Evolutionary conservation across 2,113 vertebrate genomes (phyloP).

Genomic region (Crocuta crocuta): DNA sequence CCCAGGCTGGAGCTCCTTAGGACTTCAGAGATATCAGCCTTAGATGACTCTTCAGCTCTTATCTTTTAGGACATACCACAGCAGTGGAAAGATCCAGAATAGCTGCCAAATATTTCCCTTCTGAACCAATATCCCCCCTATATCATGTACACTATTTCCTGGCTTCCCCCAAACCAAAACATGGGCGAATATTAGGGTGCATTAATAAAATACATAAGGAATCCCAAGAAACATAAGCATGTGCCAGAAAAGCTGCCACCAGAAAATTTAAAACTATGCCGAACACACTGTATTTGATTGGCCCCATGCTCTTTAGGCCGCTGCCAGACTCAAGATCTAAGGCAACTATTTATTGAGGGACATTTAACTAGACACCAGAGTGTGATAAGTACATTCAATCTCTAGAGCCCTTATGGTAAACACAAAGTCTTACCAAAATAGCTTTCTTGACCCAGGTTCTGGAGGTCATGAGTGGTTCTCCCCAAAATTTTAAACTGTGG

Average conservation of each 20-base stretch:
- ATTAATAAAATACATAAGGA: slow-evolving; percentile 21
- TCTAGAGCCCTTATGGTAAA: neutral
- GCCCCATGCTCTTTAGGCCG: neutral
- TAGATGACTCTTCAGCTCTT: neutral
- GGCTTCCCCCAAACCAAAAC: neutral
- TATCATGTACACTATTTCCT: neutral
- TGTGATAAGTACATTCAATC: neutral
- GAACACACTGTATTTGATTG: neutral
- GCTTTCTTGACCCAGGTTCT: neutral
- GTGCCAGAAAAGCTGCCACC: neutral
- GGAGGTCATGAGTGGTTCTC: neutral
- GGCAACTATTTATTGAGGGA: neutral
- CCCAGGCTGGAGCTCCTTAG: neutral
- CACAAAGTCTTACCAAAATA: neutral
- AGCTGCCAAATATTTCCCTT: neutral
- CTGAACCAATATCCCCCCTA: neutral
- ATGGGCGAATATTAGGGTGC: neutral
- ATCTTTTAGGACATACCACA: neutral
- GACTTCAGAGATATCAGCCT: neutral
- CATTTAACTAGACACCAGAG: neutral
- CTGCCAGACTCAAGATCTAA: neutral
- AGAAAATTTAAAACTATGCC: neutral
- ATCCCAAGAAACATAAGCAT: neutral
- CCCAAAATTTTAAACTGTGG: neutral
- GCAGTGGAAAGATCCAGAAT: slow-evolving; percentile 14